Evolutionary conservation across 2,888 invertebrate genomes (phyloP), one percentile per base, ranked within the genome.

Genomic region (Temnothorax unifasciatus): DNA sequence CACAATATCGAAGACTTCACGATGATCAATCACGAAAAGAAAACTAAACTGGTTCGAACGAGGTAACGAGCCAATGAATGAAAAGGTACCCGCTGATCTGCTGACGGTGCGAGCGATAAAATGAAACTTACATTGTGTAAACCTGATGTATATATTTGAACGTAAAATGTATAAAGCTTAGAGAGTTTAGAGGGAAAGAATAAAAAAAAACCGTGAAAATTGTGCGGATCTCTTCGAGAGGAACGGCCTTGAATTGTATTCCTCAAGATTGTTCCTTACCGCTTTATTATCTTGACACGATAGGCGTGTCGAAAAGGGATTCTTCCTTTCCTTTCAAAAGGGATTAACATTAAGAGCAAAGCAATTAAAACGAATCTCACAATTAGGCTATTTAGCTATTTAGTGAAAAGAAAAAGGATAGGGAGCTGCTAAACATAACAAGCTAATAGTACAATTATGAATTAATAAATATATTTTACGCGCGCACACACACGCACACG

Each of bases 11-110:
- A 50, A 61, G 57, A 66, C 18, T 61, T 34, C 25, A 47, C 29
- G 57, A 52, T 52, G 57, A 82, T 84, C 38, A 73, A 84, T 82
- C 13, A 38, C 13, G 47, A 61, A 15, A 84, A 82, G 82, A 82
- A 82, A 74, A 84, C 82, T 82, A 75, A 34, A 34, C 6, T 34
- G 34, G 68, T 74, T 82, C 15, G 52, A 74, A 74, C 41, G 66
- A 59, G 13, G n/a, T 74, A 74, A 74, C 21, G 66, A 84, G 38
- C 34, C 52, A 25, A 50, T 47, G n/a, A 52, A 25, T 41, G 79
- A 25, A 38, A 44, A 50, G 41, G n/a, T 59, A 61, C 64, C 44
- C 34, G 21, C 11, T 21, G 54, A 63, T 8, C n/a, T 57, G 5
- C n/a, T 57, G 5, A 11, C 57, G 44, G 63, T 29, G 41, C 57